These are phyloP conservation scores for Drepana arcuata DNA, from an alignment of 1,140 invertebrate species.

Conservation along the genomic window DNA sequence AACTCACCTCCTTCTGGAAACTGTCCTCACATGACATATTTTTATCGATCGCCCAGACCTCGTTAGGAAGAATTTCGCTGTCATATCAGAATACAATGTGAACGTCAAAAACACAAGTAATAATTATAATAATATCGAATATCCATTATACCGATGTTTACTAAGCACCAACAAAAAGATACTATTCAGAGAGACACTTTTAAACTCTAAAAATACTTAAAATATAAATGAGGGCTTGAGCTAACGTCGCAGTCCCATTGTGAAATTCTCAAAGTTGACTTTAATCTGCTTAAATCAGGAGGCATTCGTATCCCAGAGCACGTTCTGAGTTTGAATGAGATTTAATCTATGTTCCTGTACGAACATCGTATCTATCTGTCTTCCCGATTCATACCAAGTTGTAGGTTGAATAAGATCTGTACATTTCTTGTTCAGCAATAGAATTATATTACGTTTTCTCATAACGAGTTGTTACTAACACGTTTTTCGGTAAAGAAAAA, in stretches of 20 bases:
- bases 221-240: constrained; percentile 30
- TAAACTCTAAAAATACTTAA: constrained; percentile 27
- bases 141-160: too few species aligned
- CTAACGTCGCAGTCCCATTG: constrained; percentile 30
- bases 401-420: too few species aligned
- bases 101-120: constrained; percentile 53
- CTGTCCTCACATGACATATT: constrained; percentile 42
- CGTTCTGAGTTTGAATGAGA: constrained; percentile 47
- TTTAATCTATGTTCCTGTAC: constrained; percentile 53
- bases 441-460: too few species aligned
- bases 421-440: too few species aligned
- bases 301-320: constrained; percentile 53
- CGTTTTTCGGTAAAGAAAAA: too few species aligned
- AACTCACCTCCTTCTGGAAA: constrained; percentile 48
- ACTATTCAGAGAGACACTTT: constrained; percentile 27
- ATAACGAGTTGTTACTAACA: too few species aligned
- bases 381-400: too few species aligned
- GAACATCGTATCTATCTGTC: too few species aligned
- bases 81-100: constrained; percentile 59
- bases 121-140: constrained; percentile 54
- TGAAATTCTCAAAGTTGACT: constrained; percentile 36
- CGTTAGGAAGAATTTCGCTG: constrained; percentile 58
- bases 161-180: constrained; percentile 27
- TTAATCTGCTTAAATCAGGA: constrained; percentile 51
- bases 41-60: constrained; percentile 48